These are phyloP conservation scores for Drosophila mulleri DNA, from an alignment of 2,888 invertebrate species.

Conservation along the genomic window DNA sequence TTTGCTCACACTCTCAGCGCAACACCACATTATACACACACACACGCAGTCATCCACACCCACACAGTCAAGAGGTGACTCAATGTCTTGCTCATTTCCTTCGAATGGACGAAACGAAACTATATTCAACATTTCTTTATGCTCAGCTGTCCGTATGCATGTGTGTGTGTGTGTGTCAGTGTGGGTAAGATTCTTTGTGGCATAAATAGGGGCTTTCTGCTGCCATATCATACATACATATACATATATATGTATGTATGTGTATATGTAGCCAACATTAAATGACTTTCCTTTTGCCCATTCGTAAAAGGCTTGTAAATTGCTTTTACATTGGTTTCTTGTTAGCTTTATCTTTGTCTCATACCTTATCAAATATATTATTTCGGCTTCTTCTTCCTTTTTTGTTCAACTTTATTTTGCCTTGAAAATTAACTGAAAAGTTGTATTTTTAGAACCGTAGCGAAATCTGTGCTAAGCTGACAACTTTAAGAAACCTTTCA, in stretches of 20 bases:
- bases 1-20: constrained; percentile 52
- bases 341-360: constrained; percentile 14
- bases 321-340: constrained; percentile 14
- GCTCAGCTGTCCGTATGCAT: constrained; percentile 8
- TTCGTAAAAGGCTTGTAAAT: constrained; percentile 41
- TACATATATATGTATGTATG: background rate
- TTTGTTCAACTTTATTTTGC: constrained; percentile 3
- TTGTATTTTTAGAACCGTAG: constrained; percentile 5
- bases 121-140: constrained; percentile 55
- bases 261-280: constrained; percentile 32
- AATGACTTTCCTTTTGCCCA: constrained; percentile 57
- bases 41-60: constrained; percentile 6
- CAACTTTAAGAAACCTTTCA: background rate
- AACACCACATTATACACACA: constrained; percentile 11
- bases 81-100: constrained; percentile 77
- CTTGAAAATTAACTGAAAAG: constrained; percentile 9
- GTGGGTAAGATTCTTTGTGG: constrained; percentile 41
- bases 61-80: constrained; percentile 64
- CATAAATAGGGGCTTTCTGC: constrained; percentile 40
- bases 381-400: background rate
- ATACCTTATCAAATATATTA: constrained; percentile 4
- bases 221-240: constrained; percentile 8
- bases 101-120: constrained; percentile 55
- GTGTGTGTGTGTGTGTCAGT: constrained; percentile 15
- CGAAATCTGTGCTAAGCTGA: background rate